phyloP scores from a whole-genome alignment of 1,140 invertebrate species.

The Macrosteles quadrilineatus region DNA sequence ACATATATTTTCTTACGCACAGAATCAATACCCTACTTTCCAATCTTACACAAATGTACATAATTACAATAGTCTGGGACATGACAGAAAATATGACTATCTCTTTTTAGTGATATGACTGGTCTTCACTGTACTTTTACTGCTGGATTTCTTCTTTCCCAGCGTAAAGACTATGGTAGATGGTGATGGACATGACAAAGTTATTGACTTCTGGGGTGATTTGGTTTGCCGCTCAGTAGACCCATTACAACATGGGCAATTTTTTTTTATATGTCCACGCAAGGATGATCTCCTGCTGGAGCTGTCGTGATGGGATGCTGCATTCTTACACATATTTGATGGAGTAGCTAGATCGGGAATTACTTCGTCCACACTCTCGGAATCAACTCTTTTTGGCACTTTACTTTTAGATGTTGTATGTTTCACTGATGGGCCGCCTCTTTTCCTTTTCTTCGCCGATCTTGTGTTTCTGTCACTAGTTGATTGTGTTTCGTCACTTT shows the following conservation, averaged over 20 bases:
- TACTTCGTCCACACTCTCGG: not conserved
- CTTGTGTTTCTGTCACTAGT: not conserved
- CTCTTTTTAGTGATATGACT: slow-evolving; percentile 28
- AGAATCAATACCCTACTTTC: not conserved
- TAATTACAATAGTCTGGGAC: slow-evolving; percentile 9
- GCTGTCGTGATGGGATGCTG: slow-evolving; percentile 6
- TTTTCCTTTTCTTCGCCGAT: not conserved
- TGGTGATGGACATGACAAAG: not conserved
- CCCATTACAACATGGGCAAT: slow-evolving; percentile 56
- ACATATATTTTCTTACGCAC: slow-evolving; percentile 7
- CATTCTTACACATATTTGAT: not conserved
- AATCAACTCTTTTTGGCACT: not conserved
- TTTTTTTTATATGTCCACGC: slow-evolving; percentile 56
- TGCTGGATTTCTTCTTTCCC: slow-evolving; percentile 1
- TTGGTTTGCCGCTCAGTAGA: not conserved
- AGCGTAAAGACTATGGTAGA: not conserved
- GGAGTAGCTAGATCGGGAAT: not conserved
- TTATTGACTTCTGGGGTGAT: not conserved
- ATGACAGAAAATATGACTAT: slow-evolving; percentile 3
- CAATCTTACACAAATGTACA: slow-evolving; percentile 15
- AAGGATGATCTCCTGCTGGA: slow-evolving; percentile 51
- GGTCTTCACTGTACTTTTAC: slow-evolving; percentile 15
- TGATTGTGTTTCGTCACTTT: not conserved
- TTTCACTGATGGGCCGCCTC: not conserved
- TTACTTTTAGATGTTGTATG: not conserved